Conservation (phyloP, 2,888 invertebrate species). For the Rhagium mordax region DNA sequence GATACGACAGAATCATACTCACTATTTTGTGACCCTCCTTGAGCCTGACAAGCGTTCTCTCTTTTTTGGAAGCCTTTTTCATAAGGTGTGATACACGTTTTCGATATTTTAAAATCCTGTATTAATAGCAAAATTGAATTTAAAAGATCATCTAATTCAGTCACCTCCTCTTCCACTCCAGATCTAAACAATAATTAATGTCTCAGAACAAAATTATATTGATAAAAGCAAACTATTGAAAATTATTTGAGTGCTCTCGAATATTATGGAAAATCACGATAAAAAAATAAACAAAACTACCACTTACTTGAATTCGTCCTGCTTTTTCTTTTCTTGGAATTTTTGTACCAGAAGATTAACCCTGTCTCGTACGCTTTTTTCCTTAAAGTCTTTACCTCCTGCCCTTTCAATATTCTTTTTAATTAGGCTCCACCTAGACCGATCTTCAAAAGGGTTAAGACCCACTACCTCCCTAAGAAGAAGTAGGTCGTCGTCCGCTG, state of each 20-base stretch:
- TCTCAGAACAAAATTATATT: slow-evolving; percentile 2
- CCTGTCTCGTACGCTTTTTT: slow-evolving; percentile 10
- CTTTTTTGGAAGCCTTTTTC: too few relatives aligned
- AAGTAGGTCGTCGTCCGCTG: slow-evolving; percentile 6
- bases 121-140: slow-evolving; percentile 9
- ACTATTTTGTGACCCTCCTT: too few relatives aligned
- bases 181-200: slow-evolving; percentile 7
- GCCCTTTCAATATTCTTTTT: slow-evolving; percentile 8
- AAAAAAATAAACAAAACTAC: not conserved
- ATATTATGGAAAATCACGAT: not conserved
- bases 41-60: too few relatives aligned
- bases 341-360: slow-evolving; percentile 9
- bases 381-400: slow-evolving; percentile 4
- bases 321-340: not conserved
- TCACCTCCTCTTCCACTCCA: too few relatives aligned
- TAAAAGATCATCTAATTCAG: slow-evolving; percentile 12
- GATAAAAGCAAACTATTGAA: not conserved
- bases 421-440: slow-evolving; percentile 4
- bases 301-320: slow-evolving; percentile 13
- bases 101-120: slow-evolving; percentile 4
- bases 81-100: too few relatives aligned
- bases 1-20: too few relatives aligned
- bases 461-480: slow-evolving; percentile 7
- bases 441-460: slow-evolving; percentile 12
- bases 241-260: too few relatives aligned